phyloP scores from a whole-genome alignment of 2,797 vertebrate species.

The Darevskia nairensis region DNA sequence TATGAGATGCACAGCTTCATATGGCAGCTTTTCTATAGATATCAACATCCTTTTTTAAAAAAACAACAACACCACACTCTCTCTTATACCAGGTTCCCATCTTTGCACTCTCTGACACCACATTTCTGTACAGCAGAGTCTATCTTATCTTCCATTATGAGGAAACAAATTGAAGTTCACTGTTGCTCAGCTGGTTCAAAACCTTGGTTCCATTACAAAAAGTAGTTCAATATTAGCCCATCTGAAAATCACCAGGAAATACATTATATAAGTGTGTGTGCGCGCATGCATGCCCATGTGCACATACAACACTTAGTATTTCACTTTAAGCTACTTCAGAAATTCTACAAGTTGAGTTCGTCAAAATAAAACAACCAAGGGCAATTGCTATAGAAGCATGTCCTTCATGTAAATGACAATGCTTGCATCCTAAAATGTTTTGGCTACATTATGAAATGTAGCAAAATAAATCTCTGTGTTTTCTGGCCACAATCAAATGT shows the following conservation, averaged over 20 bases:
- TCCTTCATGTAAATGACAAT: neutral
- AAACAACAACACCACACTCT: neutral
- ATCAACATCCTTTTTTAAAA: neutral
- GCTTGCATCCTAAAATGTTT: neutral
- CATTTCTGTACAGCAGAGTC: conserved; percentile 22
- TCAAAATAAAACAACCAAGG: neutral
- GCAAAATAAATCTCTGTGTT: conserved; percentile 17
- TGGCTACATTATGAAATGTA: neutral
- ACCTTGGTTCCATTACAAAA: neutral
- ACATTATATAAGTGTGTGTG: neutral
- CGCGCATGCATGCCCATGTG: neutral
- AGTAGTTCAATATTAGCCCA: neutral
- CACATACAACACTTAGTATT: neutral
- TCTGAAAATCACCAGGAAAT: conserved; percentile 37
- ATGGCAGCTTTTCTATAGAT: conserved; percentile 52
- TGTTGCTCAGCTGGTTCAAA: conserved; percentile 34
- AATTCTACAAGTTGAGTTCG: neutral
- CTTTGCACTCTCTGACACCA: neutral
- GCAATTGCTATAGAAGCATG: neutral
- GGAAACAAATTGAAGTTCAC: conserved; percentile 35
- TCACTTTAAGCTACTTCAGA: conserved; percentile 5
- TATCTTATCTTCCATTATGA: conserved; percentile 25
- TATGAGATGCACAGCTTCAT: conserved; percentile 57
- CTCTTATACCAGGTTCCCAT: conserved; percentile 10
- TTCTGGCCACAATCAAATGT: conserved; percentile 31